Base-by-base conservation (phyloP, 2,113 vertebrate species). In the Oryzias celebensis region DNA sequence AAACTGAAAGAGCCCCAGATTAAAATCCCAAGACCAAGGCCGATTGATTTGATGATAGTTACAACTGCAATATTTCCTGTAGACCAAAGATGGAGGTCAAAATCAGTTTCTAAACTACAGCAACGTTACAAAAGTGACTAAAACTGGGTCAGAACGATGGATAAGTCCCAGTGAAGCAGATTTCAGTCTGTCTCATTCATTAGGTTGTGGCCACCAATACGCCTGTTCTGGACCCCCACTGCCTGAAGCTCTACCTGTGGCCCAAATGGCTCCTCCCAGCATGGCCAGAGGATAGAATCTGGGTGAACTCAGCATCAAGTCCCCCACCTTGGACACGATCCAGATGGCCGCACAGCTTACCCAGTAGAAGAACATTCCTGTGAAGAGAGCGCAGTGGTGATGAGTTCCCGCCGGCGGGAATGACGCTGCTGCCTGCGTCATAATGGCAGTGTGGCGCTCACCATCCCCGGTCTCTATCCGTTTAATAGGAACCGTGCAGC, bases 351-450 rank as follows among this genome's bases (percentile, higher is more conserved):
- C 89, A 87, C 94, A 96, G 52, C 88, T 91, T 31, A 98, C 82
- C 95, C 96, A 98, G 1, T 96, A 94, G 45, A 95, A 95, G 76
- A 96, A 98, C 94, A 98, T 94, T 14, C 95, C 95, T 97, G 56
- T 3, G 7, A 64, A 52, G 36, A 36, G 26, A 36, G 36, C 36
- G 36, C 36, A 36, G 31, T 10, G 36, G 36, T 10, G 36, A 13
- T 36, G 36, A 36, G 8, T 20, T 6, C 26, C 5, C 26, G 26
- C 7, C 26, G 7, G 26, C 5, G 31, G 6, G 1, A 10, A 36
- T 1, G 36, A 36, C 7, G 36, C 36, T 8, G 36, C 2, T 12
- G 36, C 2, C 36, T 36, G 36, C 36, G 36, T 36, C 8, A 36
- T 8, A 36, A 36, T 8, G 8, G 1, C 36, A 3, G 36, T 2